A percentile compares a stretch with the other conserved stretches of the same genome.
These are phyloP conservation scores for Octodonta nipae DNA, from an alignment of 2,888 invertebrate genomes.

Conservation along the genomic window DNA sequence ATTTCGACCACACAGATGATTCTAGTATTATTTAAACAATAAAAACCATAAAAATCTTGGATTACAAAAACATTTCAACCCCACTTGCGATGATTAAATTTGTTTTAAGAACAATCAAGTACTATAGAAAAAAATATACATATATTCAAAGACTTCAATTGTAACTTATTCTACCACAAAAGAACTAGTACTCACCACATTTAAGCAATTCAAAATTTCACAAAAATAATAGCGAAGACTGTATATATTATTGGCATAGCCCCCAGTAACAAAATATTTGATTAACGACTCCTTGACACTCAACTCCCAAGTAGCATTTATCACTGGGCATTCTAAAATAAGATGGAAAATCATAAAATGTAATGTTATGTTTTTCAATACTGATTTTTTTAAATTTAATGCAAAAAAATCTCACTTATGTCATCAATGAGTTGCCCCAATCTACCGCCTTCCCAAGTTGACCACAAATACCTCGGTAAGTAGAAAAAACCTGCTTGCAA, in stretches of 20 bases:
- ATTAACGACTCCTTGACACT: constrained; percentile 43
- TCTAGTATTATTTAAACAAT: neutral
- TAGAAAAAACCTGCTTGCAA: constrained; percentile 57
- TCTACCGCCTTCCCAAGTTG: constrained; percentile 54
- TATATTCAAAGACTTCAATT: no score
- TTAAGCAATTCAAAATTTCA: constrained; percentile 58
- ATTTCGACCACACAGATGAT: no score
- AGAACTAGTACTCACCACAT: constrained; percentile 54
- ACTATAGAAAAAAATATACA: no score
- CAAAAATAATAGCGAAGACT: constrained; percentile 54
- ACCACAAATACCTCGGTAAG: constrained; percentile 58
- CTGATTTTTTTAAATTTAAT: no score
- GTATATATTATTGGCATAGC: constrained; percentile 49
- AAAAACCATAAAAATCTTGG: neutral
- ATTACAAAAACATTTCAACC: constrained; percentile 2
- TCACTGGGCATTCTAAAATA: constrained; percentile 40
- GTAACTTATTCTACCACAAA: no score
- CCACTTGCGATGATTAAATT: neutral
- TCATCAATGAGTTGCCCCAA: constrained; percentile 47
- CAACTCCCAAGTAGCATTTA: constrained; percentile 44
- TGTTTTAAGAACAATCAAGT: neutral
- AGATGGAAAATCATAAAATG: no score
- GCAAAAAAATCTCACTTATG: constrained; percentile 44
- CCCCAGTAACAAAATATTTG: constrained; percentile 43
- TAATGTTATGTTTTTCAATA: neutral